Evolutionary conservation across 2,797 vertebrate genomes (phyloP), one percentile per base, ranked within the genome.

Genomic region (Poecilia picta): DNA sequence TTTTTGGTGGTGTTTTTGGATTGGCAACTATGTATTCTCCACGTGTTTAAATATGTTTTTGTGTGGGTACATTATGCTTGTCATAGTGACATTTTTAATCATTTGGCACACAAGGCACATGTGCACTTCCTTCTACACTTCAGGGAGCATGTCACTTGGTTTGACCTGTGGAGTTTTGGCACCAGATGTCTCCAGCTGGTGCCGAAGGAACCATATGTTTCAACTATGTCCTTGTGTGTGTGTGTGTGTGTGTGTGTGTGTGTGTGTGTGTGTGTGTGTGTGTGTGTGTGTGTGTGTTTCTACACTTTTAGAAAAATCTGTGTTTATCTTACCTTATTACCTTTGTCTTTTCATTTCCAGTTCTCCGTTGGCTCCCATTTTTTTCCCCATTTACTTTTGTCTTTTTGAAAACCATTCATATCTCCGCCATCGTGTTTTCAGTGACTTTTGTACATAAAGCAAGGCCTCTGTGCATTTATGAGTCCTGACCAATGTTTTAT

Each of bases 141-240:
- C 85, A 89, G 91, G 92, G 88, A 93, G 87, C 86, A 87, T 94
- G 92, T 94, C 91, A 94, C 89, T 93, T 87, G 80, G 75, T 91
- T 91, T 93, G 95, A 96, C 95, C 95, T 93, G 94, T 95, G 86
- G 92, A 95, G 93, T 94, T 93, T 91, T 94, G 94, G 91, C 94
- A 95, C 90, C 93, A 94, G 91, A 94, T 94, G 95, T 95, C 91
- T 94, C 93, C 95, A 95, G 95, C 93, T 96, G 95, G 92, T 92
- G 90, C 92, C 81, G 66, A 88, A 90, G 90, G 90, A 93, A 91
- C 91, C 95, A 95, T 96, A 94, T 95, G 95, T 87, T 94, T 84
- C 82, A 79, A 89, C 87, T 94, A 91, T 79, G 79, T 72, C 70
- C 36, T 18, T 62, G 31, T 62, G 25, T 74, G 55, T 83, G 74